Conservation (phyloP, 2,888 invertebrate species). For the Asteroscopus sphinx region DNA sequence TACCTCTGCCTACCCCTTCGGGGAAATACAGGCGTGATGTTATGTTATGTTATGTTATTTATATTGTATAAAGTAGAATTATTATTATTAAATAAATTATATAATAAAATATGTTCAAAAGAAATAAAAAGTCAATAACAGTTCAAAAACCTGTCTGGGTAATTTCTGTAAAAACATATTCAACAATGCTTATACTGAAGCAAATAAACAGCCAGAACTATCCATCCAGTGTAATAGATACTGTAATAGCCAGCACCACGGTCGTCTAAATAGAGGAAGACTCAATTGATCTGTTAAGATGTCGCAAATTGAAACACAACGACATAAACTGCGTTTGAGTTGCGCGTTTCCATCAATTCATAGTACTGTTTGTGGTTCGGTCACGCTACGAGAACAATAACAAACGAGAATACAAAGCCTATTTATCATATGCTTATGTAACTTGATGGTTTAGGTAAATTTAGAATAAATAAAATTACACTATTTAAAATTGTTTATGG, state of each 20-base stretch:
- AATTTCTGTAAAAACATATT: no score
- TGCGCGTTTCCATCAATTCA: conserved; percentile 64
- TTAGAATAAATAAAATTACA: not conserved
- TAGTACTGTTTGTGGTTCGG: conserved; percentile 21
- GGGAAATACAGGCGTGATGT: no score
- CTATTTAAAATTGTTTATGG: not conserved
- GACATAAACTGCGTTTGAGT: conserved; percentile 55
- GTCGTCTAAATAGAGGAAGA: conserved; percentile 62
- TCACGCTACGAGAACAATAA: conserved; percentile 22
- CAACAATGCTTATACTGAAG: conserved; percentile 3
- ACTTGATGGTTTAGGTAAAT: not conserved
- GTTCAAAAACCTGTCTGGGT: no score
- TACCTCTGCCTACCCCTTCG: no score
- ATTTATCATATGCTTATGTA: not conserved
- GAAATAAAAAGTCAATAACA: no score
- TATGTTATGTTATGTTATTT: no score
- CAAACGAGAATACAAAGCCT: conserved; percentile 11
- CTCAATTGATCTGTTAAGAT: conserved; percentile 68
- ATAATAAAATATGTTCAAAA: no score
- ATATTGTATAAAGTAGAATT: no score
- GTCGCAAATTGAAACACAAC: conserved; percentile 62
- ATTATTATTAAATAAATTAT: no score
- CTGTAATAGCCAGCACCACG: conserved; percentile 39
- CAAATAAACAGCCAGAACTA: conserved; percentile 14
- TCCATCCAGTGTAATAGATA: conserved; percentile 18